Base-by-base conservation (phyloP, 2,113 vertebrate species). In the Colaptes auratus region DNA sequence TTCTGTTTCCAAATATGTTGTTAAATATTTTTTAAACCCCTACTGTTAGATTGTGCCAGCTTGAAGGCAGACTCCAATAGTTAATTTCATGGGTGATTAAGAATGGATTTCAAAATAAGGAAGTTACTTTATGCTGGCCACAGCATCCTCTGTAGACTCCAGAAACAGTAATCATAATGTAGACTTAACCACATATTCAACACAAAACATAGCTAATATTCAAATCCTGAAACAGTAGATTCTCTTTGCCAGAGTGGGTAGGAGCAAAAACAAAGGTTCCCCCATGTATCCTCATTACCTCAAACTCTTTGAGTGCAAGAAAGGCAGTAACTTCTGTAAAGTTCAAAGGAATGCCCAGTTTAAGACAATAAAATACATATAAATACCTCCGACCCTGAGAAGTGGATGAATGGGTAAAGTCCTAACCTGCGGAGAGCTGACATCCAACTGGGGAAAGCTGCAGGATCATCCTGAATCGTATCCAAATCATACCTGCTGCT, bases 61-160 rank as follows among this genome's bases (percentile, higher is more conserved):
- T 88, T 44, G 7, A 67, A 81, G 88, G 96, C 60, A 78, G 53
- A 16, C 33, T 92, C 82, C 93, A 84, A 78, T 20, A 60, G 72
- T 84, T 93, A 92, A 94, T 90, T 92, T 95, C 80, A 94, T 28
- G 95, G 93, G 23, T 90, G 92, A 96, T 95, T 96, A 94, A 89
- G 66, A 86, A 53, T 33, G 92, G 83, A 75, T 93, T 96, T 86
- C 15, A 67, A 90, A 90, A 86, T 5, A 50, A 86, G 88, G 90
- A 78, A 95, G 77, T 88, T 35, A 76, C 65, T 74, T 86, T 80
- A 52, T 74, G 79, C 79, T 83, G 82, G 92, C 93, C 88, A 64
- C 75, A 67, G 95, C 86, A 94, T 94, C 90, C 80, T 91, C 88
- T 53, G 91, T 36, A 69, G 86, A 76, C 86, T 94, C 83, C 94